Evolutionary conservation across 1,140 invertebrate genomes (phyloP), one percentile per base, ranked within the genome.

Genomic region (Tenebrio molitor): DNA sequence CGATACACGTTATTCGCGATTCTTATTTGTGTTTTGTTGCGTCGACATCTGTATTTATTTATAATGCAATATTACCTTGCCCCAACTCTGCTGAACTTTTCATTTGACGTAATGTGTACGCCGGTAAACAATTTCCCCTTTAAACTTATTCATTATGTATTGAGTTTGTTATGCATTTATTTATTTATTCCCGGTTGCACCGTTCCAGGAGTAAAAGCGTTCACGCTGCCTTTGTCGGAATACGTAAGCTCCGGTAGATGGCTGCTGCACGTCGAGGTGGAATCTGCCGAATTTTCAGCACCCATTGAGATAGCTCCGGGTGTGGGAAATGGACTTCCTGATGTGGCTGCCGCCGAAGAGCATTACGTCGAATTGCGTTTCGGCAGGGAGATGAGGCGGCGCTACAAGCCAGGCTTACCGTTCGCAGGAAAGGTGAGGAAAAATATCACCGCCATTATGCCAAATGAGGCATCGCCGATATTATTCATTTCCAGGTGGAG

Each of bases 311-410:
- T 87, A 0, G 76, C 78, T n/a, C 77, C 79, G 17, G 78, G 77
- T 14, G 73, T 68, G 15, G 77, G 76, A 21, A 44, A 73, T 23
- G 77, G 79, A 34, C 64, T 79, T 17, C 82, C 86, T 0, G 87
- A 88, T 39, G 84, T 88, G 0, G 86, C 88, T 1, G 88, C 88
- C 7, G 88, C 87, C 25, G 88, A 90, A 76, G 88, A 89, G 76
- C 89, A 90, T 75, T 90, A 87, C 75, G 89, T 90, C 0, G 88
- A 90, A 74, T 81, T 90, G 41, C 80, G 87, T 15, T 90, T 90
- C 72, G 87, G 88, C 19, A 85, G 84, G 17, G 88, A 87, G 69
- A 90, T 89, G 87, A 76, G 88, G 10, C 79, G 88, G 15, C 78
- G 87, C 44, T 90, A 89, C 79, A 90, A 90, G 71, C 89, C 89